Evolutionary conservation across 2,113 vertebrate species (phyloP).

Genomic region (Micronycteris hirsuta): DNA sequence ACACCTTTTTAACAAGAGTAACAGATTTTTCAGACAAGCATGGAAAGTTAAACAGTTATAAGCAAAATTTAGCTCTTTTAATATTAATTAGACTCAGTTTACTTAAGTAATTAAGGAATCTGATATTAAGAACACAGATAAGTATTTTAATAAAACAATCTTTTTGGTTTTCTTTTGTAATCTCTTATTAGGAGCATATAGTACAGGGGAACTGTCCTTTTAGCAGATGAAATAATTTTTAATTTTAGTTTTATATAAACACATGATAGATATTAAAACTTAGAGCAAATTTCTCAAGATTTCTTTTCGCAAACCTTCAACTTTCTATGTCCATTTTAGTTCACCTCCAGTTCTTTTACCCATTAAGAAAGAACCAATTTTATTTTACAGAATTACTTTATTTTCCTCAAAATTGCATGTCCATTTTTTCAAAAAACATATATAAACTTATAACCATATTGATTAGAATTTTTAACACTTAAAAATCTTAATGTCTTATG

Average conservation of each 20-base stretch:
- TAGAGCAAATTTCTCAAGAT: not conserved
- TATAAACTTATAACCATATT: not conserved
- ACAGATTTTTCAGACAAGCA: not conserved
- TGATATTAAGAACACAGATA: not conserved
- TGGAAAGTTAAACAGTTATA: not conserved
- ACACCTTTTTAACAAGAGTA: not conserved
- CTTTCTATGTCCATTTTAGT: not conserved
- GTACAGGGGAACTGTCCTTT: not conserved
- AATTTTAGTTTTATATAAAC: not conserved
- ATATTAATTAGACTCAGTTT: not conserved
- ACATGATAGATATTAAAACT: not conserved
- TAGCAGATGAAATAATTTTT: not conserved
- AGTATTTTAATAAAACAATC: not conserved
- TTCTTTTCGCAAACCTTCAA: not conserved
- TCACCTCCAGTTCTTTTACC: not conserved
- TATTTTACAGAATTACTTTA: not conserved
- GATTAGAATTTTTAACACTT: not conserved
- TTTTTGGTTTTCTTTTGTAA: not conserved
- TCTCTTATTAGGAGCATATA: not conserved
- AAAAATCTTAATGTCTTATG: not conserved
- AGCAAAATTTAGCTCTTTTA: not conserved
- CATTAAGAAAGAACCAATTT: not conserved
- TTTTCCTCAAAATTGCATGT: not conserved
- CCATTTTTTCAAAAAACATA: not conserved
- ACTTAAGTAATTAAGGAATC: not conserved